These are phyloP conservation scores for Tipula lateralis DNA, from an alignment of 2,888 invertebrate genomes.

Conservation along the genomic window DNA sequence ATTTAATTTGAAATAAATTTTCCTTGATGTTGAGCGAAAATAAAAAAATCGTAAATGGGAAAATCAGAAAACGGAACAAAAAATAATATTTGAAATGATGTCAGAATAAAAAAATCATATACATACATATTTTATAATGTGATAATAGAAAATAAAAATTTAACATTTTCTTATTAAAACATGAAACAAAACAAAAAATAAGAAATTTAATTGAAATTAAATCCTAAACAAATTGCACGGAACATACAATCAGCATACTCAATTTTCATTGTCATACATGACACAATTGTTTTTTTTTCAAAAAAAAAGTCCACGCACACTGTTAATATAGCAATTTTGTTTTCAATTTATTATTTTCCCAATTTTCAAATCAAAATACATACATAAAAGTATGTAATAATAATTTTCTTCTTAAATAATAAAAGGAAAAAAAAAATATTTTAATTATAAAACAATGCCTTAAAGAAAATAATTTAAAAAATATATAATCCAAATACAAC, in stretches of 20 bases:
- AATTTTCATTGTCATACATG: background rate
- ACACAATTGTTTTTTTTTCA: no score
- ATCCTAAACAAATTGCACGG: background rate
- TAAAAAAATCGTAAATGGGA: background rate
- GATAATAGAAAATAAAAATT: background rate
- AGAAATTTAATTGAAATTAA: background rate
- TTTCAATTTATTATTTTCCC: background rate
- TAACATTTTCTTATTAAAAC: background rate
- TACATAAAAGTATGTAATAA: constrained; percentile 19
- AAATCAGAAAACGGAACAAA: constrained; percentile 19
- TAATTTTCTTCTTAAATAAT: constrained; percentile 20
- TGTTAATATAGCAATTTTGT: background rate
- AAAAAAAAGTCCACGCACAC: background rate
- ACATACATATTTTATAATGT: constrained; percentile 4
- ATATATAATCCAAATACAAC: constrained; percentile 2
- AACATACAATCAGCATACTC: background rate
- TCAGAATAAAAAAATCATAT: background rate
- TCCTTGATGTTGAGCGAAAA: constrained; percentile 3
- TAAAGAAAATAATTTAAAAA: constrained; percentile 25
- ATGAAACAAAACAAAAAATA: background rate
- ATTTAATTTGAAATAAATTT: constrained; percentile 19
- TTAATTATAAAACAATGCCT: constrained; percentile 29
- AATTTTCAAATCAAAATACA: constrained; percentile 15
- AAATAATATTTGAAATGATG: background rate
- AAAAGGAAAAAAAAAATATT: background rate